Evolutionary conservation across 2,888 invertebrate genomes (phyloP), one percentile per base, ranked within the genome.

Genomic region (Plusia festucae): DNA sequence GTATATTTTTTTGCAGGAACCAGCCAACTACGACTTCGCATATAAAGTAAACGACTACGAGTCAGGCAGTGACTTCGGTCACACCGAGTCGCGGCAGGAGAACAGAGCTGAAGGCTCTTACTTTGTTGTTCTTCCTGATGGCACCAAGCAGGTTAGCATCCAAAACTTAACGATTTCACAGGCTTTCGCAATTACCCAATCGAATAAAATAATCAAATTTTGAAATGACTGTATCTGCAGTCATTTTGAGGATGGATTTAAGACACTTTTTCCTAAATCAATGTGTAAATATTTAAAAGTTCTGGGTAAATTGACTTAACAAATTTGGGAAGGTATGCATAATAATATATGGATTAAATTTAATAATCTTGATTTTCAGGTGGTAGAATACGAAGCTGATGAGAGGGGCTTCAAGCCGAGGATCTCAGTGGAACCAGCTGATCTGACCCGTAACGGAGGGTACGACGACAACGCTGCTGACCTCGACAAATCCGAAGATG

Each of bases 341-440:
- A n/a, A n/a, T n/a, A n/a, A n/a, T n/a, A n/a, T n/a, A n/a, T n/a
- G n/a, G n/a, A n/a, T 30, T 30, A 30, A 2, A 20, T 3, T 27
- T 5, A 22, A 15, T 52, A 15, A 5, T 52, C 2, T 7, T 53
- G 6, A 32, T 71, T 78, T 72, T 1, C 93, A 96, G 95, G 95
- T 96, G 60, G 97, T 97, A 2, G 96, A 96, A 74, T 97, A 97
- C 88, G 96, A 96, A 82, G 97, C 97, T n/a, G 97, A 97, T 78
- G 96, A 96, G 82, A 91, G 96, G 51, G 97, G 97, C 8, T 97
- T 96, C 91, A 96, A 96, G 81, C 97, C 97, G 18, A 95, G 96
- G 79, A 96, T 97, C 79, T 95, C 96, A 0, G 91, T 94, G 68
- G 93, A 93, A 68, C 88, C 91, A 0, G 90, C 85, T 7, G 90